Evolutionary conservation across 2,113 vertebrate genomes (phyloP).

Genomic region (Sitta europaea): DNA sequence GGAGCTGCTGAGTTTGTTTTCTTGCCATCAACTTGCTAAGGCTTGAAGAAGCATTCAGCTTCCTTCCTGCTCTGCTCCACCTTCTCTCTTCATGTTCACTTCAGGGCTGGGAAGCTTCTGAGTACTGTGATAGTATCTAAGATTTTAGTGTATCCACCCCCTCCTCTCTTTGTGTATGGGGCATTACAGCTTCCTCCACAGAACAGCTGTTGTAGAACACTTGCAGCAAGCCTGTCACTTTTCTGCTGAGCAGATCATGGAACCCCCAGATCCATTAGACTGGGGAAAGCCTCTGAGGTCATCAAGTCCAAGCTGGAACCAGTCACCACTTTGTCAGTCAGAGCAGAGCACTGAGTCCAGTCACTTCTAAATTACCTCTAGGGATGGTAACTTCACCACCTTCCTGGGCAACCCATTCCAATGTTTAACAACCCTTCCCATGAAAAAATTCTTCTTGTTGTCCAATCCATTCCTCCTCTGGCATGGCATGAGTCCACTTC

Average conservation of each 20-base stretch:
- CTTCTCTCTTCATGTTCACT: background rate
- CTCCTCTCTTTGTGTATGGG: background rate
- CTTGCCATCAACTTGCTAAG: background rate
- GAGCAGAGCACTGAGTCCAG: background rate
- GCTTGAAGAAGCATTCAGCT: background rate
- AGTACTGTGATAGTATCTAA: background rate
- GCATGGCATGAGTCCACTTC: background rate
- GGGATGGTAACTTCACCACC: background rate
- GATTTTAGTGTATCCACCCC: background rate
- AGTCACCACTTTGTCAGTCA: background rate
- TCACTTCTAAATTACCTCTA: background rate
- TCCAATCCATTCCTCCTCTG: background rate
- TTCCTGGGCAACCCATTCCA: background rate
- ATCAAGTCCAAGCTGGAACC: background rate
- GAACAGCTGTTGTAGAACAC: background rate
- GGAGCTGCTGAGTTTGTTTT: background rate
- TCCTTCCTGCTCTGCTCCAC: background rate
- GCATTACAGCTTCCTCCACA: background rate
- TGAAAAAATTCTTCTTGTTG: background rate
- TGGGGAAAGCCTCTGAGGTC: background rate
- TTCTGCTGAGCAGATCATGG: background rate
- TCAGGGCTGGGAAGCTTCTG: background rate
- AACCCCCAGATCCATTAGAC: background rate
- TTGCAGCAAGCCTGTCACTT: background rate
- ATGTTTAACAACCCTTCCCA: background rate